Conservation (phyloP, 2,797 vertebrate genomes). For the Iguana delicatissima region DNA sequence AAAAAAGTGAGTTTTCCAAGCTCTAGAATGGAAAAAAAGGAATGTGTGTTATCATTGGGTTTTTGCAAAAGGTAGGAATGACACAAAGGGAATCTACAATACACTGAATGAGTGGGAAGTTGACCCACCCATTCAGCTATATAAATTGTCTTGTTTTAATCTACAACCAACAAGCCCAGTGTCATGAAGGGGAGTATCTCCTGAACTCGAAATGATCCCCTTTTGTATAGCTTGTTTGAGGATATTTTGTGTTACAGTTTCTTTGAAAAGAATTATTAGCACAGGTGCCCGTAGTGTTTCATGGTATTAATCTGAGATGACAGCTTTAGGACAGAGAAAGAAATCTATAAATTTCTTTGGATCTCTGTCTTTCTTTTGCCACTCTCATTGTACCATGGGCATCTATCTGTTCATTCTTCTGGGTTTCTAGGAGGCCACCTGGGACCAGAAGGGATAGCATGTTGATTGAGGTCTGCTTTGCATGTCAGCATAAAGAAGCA, state of each 20-base stretch:
- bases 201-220: background rate
- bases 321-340: background rate
- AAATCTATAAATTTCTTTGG: background rate
- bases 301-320: background rate
- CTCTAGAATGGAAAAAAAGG: background rate
- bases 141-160: background rate
- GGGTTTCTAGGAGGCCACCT: background rate
- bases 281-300: background rate
- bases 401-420: background rate
- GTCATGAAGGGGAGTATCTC: background rate
- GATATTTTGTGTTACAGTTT: background rate
- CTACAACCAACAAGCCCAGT: background rate
- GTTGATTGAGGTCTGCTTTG: background rate
- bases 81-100: background rate
- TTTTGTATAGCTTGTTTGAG: background rate
- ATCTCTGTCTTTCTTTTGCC: background rate
- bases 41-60: background rate
- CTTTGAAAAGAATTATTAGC: constrained; percentile 16
- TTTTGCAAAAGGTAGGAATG: background rate
- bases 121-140: background rate
- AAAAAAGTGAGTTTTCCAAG: too few species aligned
- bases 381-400: background rate
- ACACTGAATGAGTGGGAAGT: background rate
- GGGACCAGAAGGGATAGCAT: background rate
- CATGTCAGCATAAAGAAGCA: background rate